Base-by-base conservation (phyloP, 2,797 vertebrate genomes). In the Lacerta bilineata region DNA sequence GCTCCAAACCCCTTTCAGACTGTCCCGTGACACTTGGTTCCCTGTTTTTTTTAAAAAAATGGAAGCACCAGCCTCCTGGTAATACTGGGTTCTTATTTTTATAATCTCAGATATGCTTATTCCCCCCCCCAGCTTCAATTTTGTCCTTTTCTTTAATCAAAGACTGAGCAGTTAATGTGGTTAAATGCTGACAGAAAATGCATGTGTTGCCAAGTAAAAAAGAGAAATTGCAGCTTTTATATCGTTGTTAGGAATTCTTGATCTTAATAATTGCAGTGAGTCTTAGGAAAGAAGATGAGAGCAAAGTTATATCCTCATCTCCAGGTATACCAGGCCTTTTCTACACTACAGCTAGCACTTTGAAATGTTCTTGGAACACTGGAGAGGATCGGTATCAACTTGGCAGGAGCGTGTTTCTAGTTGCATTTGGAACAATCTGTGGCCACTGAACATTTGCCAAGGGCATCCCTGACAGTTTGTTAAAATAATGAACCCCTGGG, bases 1-100 rank as follows among this genome's bases (percentile, higher is more conserved):
- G 4, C 39, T 41, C 39, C 39, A 41, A 41, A 41, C 39, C 39
- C 39, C 4, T 41, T 41, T 41, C 39, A 4, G 39, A 41, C 39
- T 41, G 39, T 41, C 39, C 4, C 39, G 39, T 41, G 39, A 41
- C 39, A 41, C 33, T 50, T 50, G 46, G 0, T 50, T 11, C 46
- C 46, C 46, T 50, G 46, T 61, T 86, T 36, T 43, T 77, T 64
- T 39, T 85, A 66, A 77, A 46, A 43, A 43, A 77, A 77, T 77
- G 18, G 9, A 87, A 64, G 55, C 39, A 82, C 8, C 9, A 6
- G 23, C 25, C 36, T 59, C 33, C 18, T 71, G 46, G 27, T 50
- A 80, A 36, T 20, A 27, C 33, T 17, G 6, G 8, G n/a, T 36
- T 84, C 66, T 5, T 75, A 43, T 77, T 18, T 36, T 3, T 82